Evolutionary conservation across 2,888 invertebrate genomes (phyloP).

Genomic region (Lithodes maja): DNA sequence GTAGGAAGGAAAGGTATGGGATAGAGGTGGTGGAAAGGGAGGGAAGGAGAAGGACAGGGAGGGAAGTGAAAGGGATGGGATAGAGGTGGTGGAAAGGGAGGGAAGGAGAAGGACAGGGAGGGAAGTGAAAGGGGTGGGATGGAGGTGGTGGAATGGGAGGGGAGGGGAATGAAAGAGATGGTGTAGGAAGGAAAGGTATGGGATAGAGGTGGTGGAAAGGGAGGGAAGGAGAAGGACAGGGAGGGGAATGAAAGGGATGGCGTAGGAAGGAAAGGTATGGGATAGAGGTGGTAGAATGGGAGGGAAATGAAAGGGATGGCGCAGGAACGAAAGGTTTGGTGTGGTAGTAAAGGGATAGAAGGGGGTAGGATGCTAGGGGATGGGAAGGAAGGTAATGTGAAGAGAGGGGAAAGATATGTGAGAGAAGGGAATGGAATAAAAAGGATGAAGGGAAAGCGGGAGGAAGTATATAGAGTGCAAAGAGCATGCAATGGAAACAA

Average conservation of each 20-base stretch:
- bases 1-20: neutral
- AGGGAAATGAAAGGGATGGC: neutral
- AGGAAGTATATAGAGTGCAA: neutral
- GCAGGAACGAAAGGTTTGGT: neutral
- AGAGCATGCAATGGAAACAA: no score
- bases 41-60: neutral
- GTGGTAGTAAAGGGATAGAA: neutral
- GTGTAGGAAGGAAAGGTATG: neutral
- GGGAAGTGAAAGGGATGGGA: neutral
- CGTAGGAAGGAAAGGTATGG: neutral
- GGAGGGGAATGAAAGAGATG: neutral
- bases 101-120: neutral
- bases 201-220: neutral
- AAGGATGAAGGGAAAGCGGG: conserved; percentile 6
- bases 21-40: neutral
- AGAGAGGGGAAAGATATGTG: neutral
- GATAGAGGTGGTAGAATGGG: neutral
- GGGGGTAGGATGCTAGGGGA: neutral
- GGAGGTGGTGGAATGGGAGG: neutral
- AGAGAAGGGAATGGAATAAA: neutral
- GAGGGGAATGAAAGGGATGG: neutral
- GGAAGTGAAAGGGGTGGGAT: no score
- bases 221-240: neutral
- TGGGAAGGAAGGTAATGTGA: conserved; percentile 2
- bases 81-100: neutral